Percentiles rank a stretch among this genome's conserved stretches.
These are phyloP conservation scores for Ganaspis sp. DNA, from an alignment of 1,140 invertebrate genomes.

Conservation along the genomic window DNA sequence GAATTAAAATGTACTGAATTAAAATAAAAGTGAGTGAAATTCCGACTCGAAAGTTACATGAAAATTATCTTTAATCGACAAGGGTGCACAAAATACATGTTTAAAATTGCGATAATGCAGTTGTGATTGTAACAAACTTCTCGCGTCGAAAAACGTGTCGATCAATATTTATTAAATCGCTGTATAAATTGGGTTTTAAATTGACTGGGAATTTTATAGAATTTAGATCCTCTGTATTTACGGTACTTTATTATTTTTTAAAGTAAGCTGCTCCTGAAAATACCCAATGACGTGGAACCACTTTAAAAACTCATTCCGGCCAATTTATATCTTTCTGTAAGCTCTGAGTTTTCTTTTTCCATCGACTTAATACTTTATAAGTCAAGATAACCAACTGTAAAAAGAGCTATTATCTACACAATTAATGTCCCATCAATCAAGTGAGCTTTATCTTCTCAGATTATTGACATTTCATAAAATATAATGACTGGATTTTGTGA, in stretches of 20 bases:
- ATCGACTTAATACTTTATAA: not conserved
- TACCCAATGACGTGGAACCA: not conserved
- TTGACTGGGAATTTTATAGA: no score
- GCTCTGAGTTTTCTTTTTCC: conserved; percentile 1
- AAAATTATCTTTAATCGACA: no score
- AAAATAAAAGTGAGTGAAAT: no score
- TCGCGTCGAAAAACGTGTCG: not conserved
- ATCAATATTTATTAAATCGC: not conserved
- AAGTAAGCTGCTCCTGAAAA: not conserved
- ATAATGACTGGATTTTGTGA: not conserved
- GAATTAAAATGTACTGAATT: no score
- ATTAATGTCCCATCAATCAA: not conserved
- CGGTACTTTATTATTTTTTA: not conserved
- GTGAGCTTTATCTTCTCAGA: not conserved
- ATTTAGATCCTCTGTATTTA: no score
- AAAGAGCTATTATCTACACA: not conserved
- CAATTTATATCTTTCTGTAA: not conserved
- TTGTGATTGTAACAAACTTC: no score
- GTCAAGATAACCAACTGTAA: conserved; percentile 1
- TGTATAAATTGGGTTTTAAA: not conserved
- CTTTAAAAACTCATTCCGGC: conserved; percentile 3
- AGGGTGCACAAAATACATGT: no score
- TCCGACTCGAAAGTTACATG: no score
- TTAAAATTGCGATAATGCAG: no score
- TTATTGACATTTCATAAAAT: not conserved